Base-by-base conservation (phyloP, 1,140 invertebrate species). In the Drosophila arizonae region DNA sequence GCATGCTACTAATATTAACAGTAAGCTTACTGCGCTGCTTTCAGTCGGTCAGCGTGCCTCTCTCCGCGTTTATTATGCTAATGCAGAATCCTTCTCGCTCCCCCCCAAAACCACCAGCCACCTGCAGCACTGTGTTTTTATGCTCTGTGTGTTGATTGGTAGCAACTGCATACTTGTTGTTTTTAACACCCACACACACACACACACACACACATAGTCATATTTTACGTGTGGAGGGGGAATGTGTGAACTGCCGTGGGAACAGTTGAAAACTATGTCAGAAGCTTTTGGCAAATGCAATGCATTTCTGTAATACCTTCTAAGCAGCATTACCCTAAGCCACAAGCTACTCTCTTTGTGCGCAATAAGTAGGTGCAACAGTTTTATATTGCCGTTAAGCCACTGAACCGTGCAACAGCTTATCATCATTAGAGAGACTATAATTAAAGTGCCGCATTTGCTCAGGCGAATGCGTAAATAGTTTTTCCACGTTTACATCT, bases 271-370 rank as follows among this genome's bases (percentile, higher is more conserved):
- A 86, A 79, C 72, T 87, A 63, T 87, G 82, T 85, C 82, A 81
- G 72, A 56, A 28, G 64, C 60, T 73, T 58, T 58, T 11, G 71
- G 60, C 28, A 65, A 72, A 54, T 58, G 66, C 30, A 62, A 80
- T 81, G 82, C 82, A 87, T 87, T 86, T 87, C 72, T 79, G 65
- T 79, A 81, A 81, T 82, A 73, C 82, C 69, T 86, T 87, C 54
- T 87, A 87, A 81, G 82, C 67, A 76, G 82, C 76, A 81, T 80
- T 77, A 74, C 26, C 43, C 62, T 54, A 63, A 76, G 72, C 45
- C 52, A 68, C 58, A 67, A 63, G 41, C 61, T 55, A 52, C 45
- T 36, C 58, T 11, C 36, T 48, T 28, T 48, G 15, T 17, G 48
- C 36, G 10, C 24, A 33, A 45, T 46, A 50, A 60, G 57, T 51